Percentiles rank a stretch among this genome's conserved stretches.
These are phyloP conservation scores for Macrobrachium rosenbergii DNA, from an alignment of 1,140 invertebrate genomes.

Conservation along the genomic window DNA sequence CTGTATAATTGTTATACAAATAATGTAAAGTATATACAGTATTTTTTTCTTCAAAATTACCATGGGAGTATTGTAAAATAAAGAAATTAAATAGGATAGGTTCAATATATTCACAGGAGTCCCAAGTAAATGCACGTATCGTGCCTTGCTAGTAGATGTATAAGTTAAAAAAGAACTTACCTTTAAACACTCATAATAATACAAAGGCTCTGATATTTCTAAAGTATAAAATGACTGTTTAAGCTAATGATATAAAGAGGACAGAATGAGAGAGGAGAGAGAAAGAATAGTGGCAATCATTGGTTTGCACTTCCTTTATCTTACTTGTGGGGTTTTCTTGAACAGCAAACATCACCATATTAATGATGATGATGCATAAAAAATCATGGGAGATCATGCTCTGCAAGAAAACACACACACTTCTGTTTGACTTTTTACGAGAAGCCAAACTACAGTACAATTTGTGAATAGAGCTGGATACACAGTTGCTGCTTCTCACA, in stretches of 20 bases:
- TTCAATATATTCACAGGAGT: slow-evolving; percentile 49
- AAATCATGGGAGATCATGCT: too few relatives aligned
- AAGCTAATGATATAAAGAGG: slow-evolving; percentile 46
- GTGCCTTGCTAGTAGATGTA: slow-evolving; percentile 40
- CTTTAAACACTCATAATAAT: slow-evolving; percentile 57
- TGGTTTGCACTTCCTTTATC: slow-evolving; percentile 35
- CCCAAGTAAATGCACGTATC: slow-evolving; percentile 16
- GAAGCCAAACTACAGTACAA: too few relatives aligned
- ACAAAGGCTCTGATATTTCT: slow-evolving; percentile 56
- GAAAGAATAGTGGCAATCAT: slow-evolving; percentile 34
- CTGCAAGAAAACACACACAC: too few relatives aligned
- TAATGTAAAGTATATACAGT: slow-evolving; percentile 60
- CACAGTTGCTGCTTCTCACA: too few relatives aligned
- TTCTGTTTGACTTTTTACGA: too few relatives aligned
- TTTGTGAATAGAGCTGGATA: too few relatives aligned
- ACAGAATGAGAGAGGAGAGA: not conserved
- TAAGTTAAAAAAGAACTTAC: slow-evolving; percentile 61
- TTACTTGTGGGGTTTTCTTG: slow-evolving; percentile 27
- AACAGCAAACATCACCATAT: not conserved
- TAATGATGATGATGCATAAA: too few relatives aligned
- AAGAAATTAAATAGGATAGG: slow-evolving; percentile 48
- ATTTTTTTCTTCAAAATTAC: slow-evolving; percentile 40
- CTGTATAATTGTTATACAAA: slow-evolving; percentile 61
- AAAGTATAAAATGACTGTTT: slow-evolving; percentile 55
- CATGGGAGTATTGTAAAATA: slow-evolving; percentile 37